phyloP scores from a whole-genome alignment of 2,797 vertebrate genomes.

The Garrulus glandarius region DNA sequence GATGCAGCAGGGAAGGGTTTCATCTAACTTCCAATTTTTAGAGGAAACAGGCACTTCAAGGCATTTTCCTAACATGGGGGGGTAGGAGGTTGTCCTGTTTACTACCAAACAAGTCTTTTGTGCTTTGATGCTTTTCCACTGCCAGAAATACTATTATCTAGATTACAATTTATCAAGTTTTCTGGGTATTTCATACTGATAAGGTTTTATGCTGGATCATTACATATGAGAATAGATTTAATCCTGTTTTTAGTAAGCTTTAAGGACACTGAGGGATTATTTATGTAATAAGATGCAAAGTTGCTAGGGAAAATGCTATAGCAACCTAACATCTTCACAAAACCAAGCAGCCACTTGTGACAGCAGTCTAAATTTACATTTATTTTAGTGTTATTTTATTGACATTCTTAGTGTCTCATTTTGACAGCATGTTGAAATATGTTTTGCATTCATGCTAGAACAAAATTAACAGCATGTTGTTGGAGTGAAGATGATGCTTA shows the following conservation, averaged over 20 bases:
- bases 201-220: conserved; percentile 75
- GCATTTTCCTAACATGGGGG: neutral
- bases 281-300: conserved; percentile 82
- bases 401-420: conserved; percentile 76
- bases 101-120: neutral
- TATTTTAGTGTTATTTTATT: conserved; percentile 81
- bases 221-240: conserved; percentile 75
- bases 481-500: conserved; percentile 64
- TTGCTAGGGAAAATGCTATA: conserved; percentile 82
- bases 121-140: conserved; percentile 9
- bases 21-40: neutral
- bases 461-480: conserved; percentile 75
- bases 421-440: conserved; percentile 80
- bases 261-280: conserved; percentile 79
- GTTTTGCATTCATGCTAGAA: conserved; percentile 66
- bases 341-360: conserved; percentile 80
- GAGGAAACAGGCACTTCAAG: neutral
- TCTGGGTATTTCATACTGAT: conserved; percentile 71
- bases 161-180: conserved; percentile 72
- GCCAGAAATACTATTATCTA: conserved; percentile 62
- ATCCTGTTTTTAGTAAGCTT: conserved; percentile 78
- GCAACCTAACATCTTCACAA: conserved; percentile 79
- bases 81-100: conserved; percentile 7
- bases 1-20: neutral
- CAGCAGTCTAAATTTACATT: conserved; percentile 82